Base-by-base conservation (phyloP, 2,888 invertebrate species). In the Platypus cylindrus region DNA sequence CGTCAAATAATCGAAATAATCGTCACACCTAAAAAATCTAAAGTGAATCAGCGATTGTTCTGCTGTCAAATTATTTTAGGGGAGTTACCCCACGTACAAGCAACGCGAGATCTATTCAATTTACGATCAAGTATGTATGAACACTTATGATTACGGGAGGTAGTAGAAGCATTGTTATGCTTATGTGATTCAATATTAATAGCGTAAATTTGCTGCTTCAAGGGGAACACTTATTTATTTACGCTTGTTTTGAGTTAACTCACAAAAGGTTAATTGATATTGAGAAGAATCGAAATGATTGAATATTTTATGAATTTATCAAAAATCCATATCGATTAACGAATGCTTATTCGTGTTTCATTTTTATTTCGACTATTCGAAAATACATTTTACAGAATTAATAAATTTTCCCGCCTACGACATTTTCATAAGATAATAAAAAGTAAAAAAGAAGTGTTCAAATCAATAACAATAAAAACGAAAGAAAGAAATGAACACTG, bases 21-120 rank as follows among this genome's bases (percentile, higher is more conserved):
- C 43, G 43, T 40, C 56, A 53, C 58, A 58, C 55, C 56, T 57
- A 60, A 61, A 57, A 59, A 72, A 71, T 71, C 71, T 66, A 72
- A 72, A 73, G 72, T 72, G 72, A 72, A 73, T 72, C 71, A 66
- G 66, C 71, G 71, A 72, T 71, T 72, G 71, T 70, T 69, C 71
- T 69, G 34, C 71, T 68, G 71, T 72, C 72, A 71, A 72, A 70
- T 71, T 68, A 71, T 72, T 71, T 67, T 44, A 45, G 46, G 72
- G 71, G 68, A 55, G 53, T 65, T 68, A 58, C 58, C 57, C 58
- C 49, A 45, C 47, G 48, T 42, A 44, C 45, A 43, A 45, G 45
- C 40, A 48, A 50, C 46, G 47, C 56, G 55, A 56, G 56, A 51
- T 50, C 54, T 55, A 54, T 57, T 59, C 59, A 58, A 56, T 59